phyloP scores from a whole-genome alignment of 2,888 invertebrate species.

The Drosophila paramelanica region DNA sequence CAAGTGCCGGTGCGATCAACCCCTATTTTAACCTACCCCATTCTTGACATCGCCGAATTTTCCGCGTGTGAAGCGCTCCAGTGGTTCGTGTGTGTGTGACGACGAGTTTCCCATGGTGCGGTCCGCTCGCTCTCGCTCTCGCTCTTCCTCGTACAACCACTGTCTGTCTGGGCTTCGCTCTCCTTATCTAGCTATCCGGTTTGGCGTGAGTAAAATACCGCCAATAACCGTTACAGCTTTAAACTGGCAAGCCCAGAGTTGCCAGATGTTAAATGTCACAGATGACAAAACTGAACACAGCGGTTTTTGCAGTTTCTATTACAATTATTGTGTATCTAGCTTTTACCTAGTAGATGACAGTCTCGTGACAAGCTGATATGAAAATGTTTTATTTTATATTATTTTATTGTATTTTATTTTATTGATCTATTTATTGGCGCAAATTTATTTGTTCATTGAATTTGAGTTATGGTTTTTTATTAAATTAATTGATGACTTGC shows the following conservation, averaged over 20 bases:
- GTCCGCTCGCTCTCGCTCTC: constrained; percentile 22
- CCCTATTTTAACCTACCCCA: constrained; percentile 84
- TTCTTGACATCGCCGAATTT: constrained; percentile 85
- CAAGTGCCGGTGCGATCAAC: constrained; percentile 75
- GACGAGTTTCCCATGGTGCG: constrained; percentile 92
- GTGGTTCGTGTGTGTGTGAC: constrained; percentile 92
- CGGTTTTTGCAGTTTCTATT: constrained; percentile 11
- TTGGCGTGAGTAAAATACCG: constrained; percentile 70
- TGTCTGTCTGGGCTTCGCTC: constrained; percentile 9
- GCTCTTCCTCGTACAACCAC: background rate
- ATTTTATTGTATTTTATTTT: constrained; percentile 36
- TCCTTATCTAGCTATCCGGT: constrained; percentile 34
- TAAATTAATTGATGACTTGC: constrained; percentile 70
- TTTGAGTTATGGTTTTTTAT: constrained; percentile 75
- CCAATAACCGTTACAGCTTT: constrained; percentile 71
- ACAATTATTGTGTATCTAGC: constrained; percentile 1
- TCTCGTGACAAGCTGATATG: constrained; percentile 19
- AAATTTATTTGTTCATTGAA: constrained; percentile 79
- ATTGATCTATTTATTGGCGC: constrained; percentile 76
- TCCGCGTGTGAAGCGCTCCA: constrained; percentile 88
- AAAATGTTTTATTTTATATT: constrained; percentile 20
- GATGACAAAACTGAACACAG: constrained; percentile 4
- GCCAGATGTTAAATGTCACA: constrained; percentile 56
- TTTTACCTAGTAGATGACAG: constrained; percentile 10
- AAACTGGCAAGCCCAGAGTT: constrained; percentile 42